A percentile compares a stretch with the other conserved stretches of the same genome.
Conservation (phyloP, 2,888 invertebrate species). For the Zelleria hepariella region DNA sequence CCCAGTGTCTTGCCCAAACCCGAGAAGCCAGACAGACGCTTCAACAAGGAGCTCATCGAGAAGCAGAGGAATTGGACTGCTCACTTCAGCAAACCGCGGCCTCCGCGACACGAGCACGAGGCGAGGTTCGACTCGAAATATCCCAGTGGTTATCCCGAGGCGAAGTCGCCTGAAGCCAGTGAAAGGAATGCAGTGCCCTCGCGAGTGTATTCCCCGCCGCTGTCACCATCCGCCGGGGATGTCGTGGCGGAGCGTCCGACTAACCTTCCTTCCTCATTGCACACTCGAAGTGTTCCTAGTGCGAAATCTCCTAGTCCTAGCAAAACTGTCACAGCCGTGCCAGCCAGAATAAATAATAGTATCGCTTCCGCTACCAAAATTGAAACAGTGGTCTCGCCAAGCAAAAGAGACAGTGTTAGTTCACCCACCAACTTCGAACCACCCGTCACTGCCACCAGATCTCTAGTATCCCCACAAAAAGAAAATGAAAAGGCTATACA, state of each 20-base stretch:
- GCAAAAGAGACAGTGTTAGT: conserved; percentile 36
- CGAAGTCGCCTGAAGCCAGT: conserved; percentile 48
- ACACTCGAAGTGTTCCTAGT: conserved; percentile 43
- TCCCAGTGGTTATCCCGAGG: conserved; percentile 42
- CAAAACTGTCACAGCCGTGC: conserved; percentile 41
- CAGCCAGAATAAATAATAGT: conserved; percentile 37
- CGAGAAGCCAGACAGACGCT: conserved; percentile 86
- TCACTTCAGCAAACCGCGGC: conserved; percentile 86
- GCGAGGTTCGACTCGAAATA: conserved; percentile 43
- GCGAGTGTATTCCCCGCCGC: conserved; percentile 65
- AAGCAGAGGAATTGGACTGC: conserved; percentile 94
- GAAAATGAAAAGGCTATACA: conserved; percentile 24
- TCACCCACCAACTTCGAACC: conserved; percentile 30
- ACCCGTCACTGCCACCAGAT: conserved; percentile 23
- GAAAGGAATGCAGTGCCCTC: conserved; percentile 57
- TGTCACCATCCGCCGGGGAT: conserved; percentile 74
- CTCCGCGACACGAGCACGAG: conserved; percentile 51
- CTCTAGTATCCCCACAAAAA: conserved; percentile 34
- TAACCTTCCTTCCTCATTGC: conserved; percentile 52
- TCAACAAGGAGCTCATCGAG: conserved; percentile 89
- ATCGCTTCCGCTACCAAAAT: conserved; percentile 35
- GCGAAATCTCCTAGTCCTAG: conserved; percentile 61
- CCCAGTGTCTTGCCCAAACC: conserved; percentile 78
- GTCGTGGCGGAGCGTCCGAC: conserved; percentile 55
- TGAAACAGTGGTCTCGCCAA: conserved; percentile 35